Conservation (phyloP, 2,797 vertebrate species). For the Babyrousa celebensis region DNA sequence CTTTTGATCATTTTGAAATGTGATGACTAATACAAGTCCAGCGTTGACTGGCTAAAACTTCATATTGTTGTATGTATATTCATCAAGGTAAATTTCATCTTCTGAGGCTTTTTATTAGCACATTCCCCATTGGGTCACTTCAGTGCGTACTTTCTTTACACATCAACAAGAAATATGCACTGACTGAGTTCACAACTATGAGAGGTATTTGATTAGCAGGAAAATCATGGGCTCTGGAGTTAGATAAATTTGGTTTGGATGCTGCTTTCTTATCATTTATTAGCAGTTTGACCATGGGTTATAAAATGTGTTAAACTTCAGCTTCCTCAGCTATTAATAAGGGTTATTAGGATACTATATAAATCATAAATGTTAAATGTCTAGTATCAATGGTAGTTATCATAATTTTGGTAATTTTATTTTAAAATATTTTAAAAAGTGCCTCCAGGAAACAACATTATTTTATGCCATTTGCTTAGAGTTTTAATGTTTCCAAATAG, state of each 20-base stretch:
- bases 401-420: slow-evolving; percentile 10
- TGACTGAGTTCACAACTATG: background rate
- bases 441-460: background rate
- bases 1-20: slow-evolving; percentile 32
- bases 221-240: background rate
- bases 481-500: background rate
- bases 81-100: background rate
- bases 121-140: background rate
- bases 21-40: background rate
- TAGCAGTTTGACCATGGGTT: background rate
- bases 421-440: background rate
- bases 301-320: background rate
- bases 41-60: background rate
- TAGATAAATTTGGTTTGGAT: background rate
- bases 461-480: background rate
- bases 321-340: background rate
- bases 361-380: slow-evolving; percentile 19
- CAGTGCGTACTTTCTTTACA: background rate
- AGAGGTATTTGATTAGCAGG: background rate
- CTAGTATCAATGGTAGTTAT: background rate
- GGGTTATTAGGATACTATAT: background rate
- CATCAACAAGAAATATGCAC: background rate
- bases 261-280: background rate
- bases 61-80: background rate
- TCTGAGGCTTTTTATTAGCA: background rate